Evolutionary conservation across 2,797 vertebrate species (phyloP).

Genomic region (Oreochromis mossambicus): DNA sequence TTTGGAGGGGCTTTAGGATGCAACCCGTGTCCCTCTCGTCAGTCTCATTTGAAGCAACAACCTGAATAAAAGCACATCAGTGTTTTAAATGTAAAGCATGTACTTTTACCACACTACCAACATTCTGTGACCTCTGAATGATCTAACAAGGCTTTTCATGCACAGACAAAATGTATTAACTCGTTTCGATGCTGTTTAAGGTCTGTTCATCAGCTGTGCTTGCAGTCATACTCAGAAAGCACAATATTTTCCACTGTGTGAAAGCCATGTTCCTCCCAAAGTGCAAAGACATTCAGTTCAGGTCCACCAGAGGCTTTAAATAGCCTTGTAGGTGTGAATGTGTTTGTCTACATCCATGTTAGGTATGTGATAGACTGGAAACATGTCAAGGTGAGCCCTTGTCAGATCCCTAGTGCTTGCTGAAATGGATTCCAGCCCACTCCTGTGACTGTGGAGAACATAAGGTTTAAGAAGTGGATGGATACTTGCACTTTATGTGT

Average conservation of each 20-base stretch:
- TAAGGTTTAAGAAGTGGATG: background rate
- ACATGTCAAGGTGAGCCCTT: constrained; percentile 6
- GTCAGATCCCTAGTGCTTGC: background rate
- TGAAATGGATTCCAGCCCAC: constrained; percentile 11
- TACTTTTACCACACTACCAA: background rate
- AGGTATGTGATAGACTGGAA: constrained; percentile 19
- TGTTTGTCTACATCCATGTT: constrained; percentile 7
- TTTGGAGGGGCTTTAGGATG: background rate
- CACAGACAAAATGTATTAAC: background rate
- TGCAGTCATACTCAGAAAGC: background rate
- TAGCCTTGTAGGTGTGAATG: constrained; percentile 27
- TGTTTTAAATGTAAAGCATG: background rate
- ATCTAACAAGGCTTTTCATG: background rate
- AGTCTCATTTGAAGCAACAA: background rate
- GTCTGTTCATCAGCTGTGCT: background rate
- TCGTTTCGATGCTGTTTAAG: background rate
- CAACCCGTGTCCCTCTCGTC: background rate
- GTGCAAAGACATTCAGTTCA: background rate
- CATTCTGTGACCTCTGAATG: background rate
- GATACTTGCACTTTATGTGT: background rate
- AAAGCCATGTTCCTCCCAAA: background rate
- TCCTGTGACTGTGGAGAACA: background rate
- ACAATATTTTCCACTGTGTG: background rate
- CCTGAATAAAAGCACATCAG: background rate
- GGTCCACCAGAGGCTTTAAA: constrained; percentile 18